Evolutionary conservation across 2,888 invertebrate genomes (phyloP), one percentile per base, ranked within the genome.

Genomic region (Volucella inanis): DNA sequence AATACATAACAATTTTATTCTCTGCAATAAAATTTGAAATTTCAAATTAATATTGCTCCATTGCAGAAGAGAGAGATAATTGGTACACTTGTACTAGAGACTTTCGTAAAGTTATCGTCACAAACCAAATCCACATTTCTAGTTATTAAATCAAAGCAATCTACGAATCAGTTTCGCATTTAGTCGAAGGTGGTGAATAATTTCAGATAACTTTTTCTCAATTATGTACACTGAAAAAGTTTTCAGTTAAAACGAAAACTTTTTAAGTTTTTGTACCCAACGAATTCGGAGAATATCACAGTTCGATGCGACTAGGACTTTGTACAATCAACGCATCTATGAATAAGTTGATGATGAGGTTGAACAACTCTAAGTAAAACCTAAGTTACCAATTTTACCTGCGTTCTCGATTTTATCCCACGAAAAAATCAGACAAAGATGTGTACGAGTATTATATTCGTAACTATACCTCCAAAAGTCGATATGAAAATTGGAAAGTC

Each of bases 131-230:
- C 50, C 47, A 64, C 43, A 55, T 47, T 54, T 38, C 45, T 41
- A 52, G 52, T 75, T 65, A 79, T 76, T 80, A 54, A 80, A 76
- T 84, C 80, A 71, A 75, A 80, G 41, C 71, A 65, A 39, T 67
- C 52, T 62, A 62, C 31, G 80, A 85, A 64, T 75, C 84, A 61
- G 70, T 75, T 75, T 43, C 57, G 52, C 75, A 70, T 70, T 71
- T 71, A 80, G 62, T 72, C 71, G 72, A 43, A 71, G 62, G 75
- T 76, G 76, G 84, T 80, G 80, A 64, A 72, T 72, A 81, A 77
- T 77, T 80, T 71, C 38, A 52, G 75, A 80, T 65, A 75, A 75
- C 79, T 85, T 85, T 47, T 18, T 70, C 68, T 80, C 71, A 80
- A 85, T 81, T 85, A 85, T 81, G 31, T 31, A 31, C 31, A 52